A percentile compares a stretch with the other conserved stretches of the same genome.
phyloP scores from a whole-genome alignment of 2,797 vertebrate genomes.

The Strix occidentalis region DNA sequence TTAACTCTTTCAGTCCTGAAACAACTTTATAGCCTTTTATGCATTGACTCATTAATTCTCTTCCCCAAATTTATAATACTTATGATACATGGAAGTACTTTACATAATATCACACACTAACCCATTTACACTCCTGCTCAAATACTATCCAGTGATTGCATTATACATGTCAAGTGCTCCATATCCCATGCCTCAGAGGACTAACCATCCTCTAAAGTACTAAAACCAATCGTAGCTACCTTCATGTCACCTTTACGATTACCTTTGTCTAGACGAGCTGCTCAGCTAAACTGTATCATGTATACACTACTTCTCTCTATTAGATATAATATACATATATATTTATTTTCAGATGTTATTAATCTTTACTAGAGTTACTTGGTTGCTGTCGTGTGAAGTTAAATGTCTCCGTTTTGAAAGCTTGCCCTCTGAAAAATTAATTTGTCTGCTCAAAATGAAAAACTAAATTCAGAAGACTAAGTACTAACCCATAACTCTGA shows the following conservation, averaged over 20 bases:
- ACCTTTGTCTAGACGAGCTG: not conserved
- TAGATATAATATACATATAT: fast-evolving
- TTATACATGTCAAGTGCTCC: not conserved
- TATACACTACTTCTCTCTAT: not conserved
- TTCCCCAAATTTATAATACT: not conserved
- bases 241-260: too few relatives aligned
- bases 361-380: not conserved
- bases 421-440: not conserved
- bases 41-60: not conserved
- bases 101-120: not conserved
- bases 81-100: not conserved
- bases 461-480: not conserved
- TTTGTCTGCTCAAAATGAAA: not conserved
- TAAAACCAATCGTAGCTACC: not conserved
- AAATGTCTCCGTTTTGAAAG: not conserved
- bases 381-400: not conserved
- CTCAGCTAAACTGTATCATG: not conserved
- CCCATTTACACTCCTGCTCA: not conserved
- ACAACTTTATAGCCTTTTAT: not conserved
- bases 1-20: not conserved
- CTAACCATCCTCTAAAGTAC: not conserved
- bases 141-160: not conserved
- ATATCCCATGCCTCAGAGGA: not conserved
- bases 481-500: not conserved
- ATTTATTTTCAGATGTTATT: not conserved